A percentile compares a stretch with the other conserved stretches of the same genome.
phyloP scores from a whole-genome alignment of 2,113 vertebrate species.

The Chauna torquata region DNA sequence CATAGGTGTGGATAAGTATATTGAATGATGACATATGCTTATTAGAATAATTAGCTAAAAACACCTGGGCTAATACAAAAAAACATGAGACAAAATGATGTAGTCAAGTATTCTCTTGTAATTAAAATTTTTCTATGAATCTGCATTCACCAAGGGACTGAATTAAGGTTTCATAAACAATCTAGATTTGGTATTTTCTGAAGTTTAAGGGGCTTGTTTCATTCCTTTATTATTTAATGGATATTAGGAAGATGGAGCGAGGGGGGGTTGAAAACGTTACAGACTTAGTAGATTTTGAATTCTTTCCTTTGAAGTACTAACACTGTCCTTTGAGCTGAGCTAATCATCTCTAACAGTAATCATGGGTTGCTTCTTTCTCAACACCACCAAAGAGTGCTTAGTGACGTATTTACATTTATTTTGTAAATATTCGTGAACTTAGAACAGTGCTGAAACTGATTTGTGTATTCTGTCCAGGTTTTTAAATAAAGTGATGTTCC shows the following conservation, averaged over 20 bases:
- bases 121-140: neutral
- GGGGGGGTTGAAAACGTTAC: neutral
- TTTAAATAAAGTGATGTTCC: neutral
- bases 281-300: neutral
- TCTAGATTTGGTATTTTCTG: neutral
- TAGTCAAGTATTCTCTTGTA: neutral
- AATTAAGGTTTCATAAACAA: neutral
- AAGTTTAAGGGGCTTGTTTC: neutral
- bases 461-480: neutral
- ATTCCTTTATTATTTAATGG: neutral
- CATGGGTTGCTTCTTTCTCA: neutral
- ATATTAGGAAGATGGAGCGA: neutral
- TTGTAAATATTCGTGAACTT: neutral
- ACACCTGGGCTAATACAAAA: neutral
- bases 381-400: neutral
- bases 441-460: neutral
- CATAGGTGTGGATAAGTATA: neutral
- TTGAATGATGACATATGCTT: neutral
- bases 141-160: neutral
- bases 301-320: neutral
- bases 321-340: neutral
- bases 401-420: neutral
- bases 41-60: slow-evolving; percentile 20
- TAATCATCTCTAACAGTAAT: neutral
- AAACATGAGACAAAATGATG: neutral